These are phyloP conservation scores for Sphinx pinastri DNA, from an alignment of 2,888 invertebrate species.

Conservation along the genomic window DNA sequence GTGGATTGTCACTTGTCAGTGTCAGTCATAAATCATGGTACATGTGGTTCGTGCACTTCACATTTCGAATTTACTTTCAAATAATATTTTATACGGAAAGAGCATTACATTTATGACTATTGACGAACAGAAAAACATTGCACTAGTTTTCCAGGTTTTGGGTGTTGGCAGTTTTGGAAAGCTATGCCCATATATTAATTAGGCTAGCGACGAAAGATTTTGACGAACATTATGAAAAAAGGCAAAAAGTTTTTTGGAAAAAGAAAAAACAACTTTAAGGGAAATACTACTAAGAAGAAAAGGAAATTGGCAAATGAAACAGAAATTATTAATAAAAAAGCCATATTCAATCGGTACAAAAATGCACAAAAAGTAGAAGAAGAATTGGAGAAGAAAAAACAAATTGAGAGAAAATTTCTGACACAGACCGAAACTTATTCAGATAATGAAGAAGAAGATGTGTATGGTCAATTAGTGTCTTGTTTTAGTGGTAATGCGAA, in stretches of 20 bases:
- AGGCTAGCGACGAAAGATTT: no score
- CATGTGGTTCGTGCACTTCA: no score
- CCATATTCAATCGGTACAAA: constrained; percentile 78
- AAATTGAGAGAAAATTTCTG: constrained; percentile 64
- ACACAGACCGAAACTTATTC: constrained; percentile 66
- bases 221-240: constrained; percentile 54
- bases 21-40: no score
- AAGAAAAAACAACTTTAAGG: constrained; percentile 54
- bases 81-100: no score
- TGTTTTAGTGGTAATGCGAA: constrained; percentile 66
- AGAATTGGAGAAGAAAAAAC: constrained; percentile 69
- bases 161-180: no score
- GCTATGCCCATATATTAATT: no score
- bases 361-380: constrained; percentile 77
- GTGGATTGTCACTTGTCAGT: no score
- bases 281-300: constrained; percentile 56
- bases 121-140: no score
- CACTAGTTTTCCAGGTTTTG: no score
- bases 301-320: constrained; percentile 54
- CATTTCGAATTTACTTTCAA: no score
- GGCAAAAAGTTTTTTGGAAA: constrained; percentile 56
- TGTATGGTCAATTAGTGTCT: constrained; percentile 79
- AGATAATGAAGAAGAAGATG: constrained; percentile 81
- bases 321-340: constrained; percentile 67
- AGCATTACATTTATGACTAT: no score